Evolutionary conservation across 2,888 invertebrate genomes (phyloP).

Genomic region (Physocephala rufipes): DNA sequence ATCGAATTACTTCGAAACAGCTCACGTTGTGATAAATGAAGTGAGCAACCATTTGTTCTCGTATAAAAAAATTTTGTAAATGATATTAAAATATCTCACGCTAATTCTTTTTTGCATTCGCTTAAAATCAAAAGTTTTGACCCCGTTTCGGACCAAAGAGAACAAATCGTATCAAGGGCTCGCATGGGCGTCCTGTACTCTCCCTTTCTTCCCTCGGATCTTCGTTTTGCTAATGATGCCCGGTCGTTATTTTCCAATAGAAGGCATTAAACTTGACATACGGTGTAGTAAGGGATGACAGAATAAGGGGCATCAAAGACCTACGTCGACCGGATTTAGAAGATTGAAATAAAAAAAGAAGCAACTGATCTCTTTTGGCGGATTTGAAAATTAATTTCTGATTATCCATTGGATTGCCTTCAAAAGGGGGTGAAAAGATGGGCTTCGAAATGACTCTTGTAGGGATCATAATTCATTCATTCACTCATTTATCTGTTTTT

Average conservation of each 20-base stretch:
- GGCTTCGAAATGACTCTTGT: constrained; percentile 19
- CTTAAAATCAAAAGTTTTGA: too few relatives aligned
- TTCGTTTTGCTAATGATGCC: constrained; percentile 5
- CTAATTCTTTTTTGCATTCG: too few relatives aligned
- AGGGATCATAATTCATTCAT: constrained; percentile 11
- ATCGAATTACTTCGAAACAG: too few relatives aligned
- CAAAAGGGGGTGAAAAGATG: too few relatives aligned
- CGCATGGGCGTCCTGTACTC: too few relatives aligned
- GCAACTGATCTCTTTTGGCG: constrained; percentile 20
- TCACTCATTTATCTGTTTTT: not conserved
- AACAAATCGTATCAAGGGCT: not conserved
- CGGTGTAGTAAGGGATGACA: constrained; percentile 60
- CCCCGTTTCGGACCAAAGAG: not conserved
- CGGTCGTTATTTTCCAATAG: constrained; percentile 34
- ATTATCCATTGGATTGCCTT: constrained; percentile 61
- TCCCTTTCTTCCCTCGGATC: not conserved
- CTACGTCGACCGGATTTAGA: too few relatives aligned
- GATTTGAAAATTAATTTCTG: constrained; percentile 63
- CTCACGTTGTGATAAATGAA: too few relatives aligned
- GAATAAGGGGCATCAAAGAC: constrained; percentile 46
- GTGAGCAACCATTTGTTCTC: too few relatives aligned
- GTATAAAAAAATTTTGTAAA: too few relatives aligned
- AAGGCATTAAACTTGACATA: constrained; percentile 56
- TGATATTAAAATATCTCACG: too few relatives aligned
- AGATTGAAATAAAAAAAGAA: constrained; percentile 15